phyloP scores from a whole-genome alignment of 2,113 vertebrate species.

The Zapus hudsonius region DNA sequence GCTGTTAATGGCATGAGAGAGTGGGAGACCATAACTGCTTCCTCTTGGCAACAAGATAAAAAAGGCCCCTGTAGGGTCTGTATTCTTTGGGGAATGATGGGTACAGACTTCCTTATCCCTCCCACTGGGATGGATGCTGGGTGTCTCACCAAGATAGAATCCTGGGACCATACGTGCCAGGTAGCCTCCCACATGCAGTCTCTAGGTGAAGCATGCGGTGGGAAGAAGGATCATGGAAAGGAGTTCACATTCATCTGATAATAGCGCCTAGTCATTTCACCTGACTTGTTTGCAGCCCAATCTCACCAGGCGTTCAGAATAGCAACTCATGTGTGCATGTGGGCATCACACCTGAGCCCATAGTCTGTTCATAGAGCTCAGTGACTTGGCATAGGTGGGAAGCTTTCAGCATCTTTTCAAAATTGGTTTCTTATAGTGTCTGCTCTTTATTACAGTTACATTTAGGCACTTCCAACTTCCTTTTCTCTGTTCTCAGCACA shows the following conservation, averaged over 20 bases:
- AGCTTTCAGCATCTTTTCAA: conserved; percentile 56
- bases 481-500: conserved; percentile 6
- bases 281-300: neutral
- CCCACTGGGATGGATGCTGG: neutral
- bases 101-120: neutral
- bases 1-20: neutral
- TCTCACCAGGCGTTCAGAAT: conserved; percentile 34
- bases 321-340: neutral
- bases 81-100: neutral
- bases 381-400: conserved; percentile 44
- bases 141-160: neutral
- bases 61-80: neutral
- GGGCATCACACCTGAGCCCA: neutral
- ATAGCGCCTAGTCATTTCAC: neutral
- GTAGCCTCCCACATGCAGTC: neutral
- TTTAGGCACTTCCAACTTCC: conserved; percentile 46
- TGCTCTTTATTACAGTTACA: conserved; percentile 41
- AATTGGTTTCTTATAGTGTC: conserved; percentile 48
- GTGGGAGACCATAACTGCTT: neutral
- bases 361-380: neutral
- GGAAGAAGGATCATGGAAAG: neutral
- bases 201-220: neutral
- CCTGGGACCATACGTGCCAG: neutral
- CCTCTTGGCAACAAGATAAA: neutral
- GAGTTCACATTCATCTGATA: neutral